A percentile compares a stretch with the other conserved stretches of the same genome.
Evolutionary conservation across 2,797 vertebrate species (phyloP).

Genomic region (Liasis olivaceus): DNA sequence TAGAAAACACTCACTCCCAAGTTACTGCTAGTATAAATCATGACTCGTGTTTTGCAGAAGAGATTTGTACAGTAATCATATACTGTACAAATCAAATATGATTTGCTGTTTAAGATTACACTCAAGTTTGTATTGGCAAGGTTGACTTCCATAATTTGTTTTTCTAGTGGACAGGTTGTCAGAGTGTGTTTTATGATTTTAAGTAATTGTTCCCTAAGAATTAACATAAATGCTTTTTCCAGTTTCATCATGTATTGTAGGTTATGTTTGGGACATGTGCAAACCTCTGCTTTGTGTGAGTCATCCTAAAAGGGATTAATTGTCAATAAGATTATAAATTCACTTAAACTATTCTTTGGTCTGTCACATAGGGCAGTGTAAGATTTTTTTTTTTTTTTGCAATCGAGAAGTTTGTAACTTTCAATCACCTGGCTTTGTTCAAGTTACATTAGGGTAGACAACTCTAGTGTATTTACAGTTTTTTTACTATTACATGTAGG

Average conservation of each 20-base stretch:
- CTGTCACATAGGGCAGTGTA: neutral
- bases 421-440: fast-evolving
- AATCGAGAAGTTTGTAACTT: neutral
- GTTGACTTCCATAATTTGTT: conserved; percentile 22
- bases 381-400: neutral
- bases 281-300: neutral
- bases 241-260: neutral
- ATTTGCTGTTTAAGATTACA: neutral
- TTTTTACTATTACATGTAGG: neutral
- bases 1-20: neutral
- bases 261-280: neutral
- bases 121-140: conserved; percentile 8
- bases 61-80: neutral
- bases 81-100: neutral
- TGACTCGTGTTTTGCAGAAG: neutral
- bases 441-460: neutral
- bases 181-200: conserved; percentile 21
- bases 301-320: neutral
- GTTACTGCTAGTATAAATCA: neutral
- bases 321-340: conserved; percentile 12
- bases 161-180: neutral
- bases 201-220: conserved; percentile 24
- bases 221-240: conserved; percentile 46
- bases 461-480: neutral
- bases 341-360: neutral